phyloP scores from a whole-genome alignment of 2,113 vertebrate species.

The Sclerurus mexicanus region DNA sequence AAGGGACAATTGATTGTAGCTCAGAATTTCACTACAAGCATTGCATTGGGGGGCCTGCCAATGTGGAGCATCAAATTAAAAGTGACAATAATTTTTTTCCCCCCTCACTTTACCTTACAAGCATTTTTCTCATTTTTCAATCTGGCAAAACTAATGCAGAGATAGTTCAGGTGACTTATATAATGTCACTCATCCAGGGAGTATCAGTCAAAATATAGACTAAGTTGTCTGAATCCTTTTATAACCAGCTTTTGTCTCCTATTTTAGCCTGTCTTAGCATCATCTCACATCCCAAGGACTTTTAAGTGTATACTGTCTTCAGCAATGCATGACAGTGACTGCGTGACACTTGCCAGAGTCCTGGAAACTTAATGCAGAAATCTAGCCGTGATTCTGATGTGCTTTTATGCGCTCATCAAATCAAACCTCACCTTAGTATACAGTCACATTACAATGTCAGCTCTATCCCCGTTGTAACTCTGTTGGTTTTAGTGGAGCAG shows the following conservation, averaged over 20 bases:
- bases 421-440: not conserved
- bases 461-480: not conserved
- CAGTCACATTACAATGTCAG: not conserved
- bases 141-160: not conserved
- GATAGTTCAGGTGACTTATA: not conserved
- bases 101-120: not conserved
- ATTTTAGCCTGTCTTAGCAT: conserved; percentile 18
- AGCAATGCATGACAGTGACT: not conserved
- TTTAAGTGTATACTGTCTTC: not conserved
- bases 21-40: not conserved
- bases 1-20: not conserved
- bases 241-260: not conserved
- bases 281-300: not conserved
- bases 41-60: not conserved
- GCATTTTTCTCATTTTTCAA: not conserved
- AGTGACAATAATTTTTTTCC: not conserved
- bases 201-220: not conserved
- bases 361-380: conserved; percentile 8
- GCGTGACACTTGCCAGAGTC: not conserved
- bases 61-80: not conserved
- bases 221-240: not conserved
- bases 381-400: not conserved
- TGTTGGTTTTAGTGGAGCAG: not conserved
- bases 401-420: conserved; percentile 13
- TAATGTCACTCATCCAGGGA: not conserved